A percentile compares a stretch with the other conserved stretches of the same genome.
Conservation (phyloP, 2,888 invertebrate genomes). For the Ophion ellenae region DNA sequence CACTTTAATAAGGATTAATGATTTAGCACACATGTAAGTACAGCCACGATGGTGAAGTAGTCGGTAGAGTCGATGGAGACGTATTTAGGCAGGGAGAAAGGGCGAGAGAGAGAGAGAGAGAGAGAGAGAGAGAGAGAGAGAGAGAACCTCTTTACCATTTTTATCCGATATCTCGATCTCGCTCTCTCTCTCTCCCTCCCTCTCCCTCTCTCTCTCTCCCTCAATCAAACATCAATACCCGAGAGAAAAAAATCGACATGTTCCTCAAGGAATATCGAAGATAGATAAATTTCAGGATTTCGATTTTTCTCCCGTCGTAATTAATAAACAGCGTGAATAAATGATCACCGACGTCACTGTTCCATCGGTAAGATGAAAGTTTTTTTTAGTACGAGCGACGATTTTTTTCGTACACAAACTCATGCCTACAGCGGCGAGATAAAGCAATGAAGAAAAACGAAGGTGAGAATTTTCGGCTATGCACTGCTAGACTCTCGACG, state of each 20-base stretch:
- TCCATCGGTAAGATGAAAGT: not conserved
- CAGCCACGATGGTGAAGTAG: slow-evolving; percentile 54
- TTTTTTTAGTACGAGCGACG: too few species aligned
- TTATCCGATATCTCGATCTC: slow-evolving; percentile 6
- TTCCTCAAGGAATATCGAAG: too few species aligned
- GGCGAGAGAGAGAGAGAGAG: slow-evolving; percentile 6
- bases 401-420: too few species aligned
- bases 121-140: not conserved
- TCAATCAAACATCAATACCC: too few species aligned
- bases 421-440: too few species aligned
- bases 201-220: not conserved
- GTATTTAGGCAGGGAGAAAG: not conserved
- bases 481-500: slow-evolving; percentile 15
- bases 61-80: slow-evolving; percentile 40
- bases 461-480: slow-evolving; percentile 45
- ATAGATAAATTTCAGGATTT: too few species aligned
- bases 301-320: too few species aligned
- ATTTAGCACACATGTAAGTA: slow-evolving; percentile 60
- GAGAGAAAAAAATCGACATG: not conserved
- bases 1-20: slow-evolving; percentile 67
- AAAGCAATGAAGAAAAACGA: slow-evolving; percentile 3
- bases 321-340: too few species aligned
- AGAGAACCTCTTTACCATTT: not conserved
- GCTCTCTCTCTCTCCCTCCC: not conserved
- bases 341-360: too few species aligned